Evolutionary conservation across 2,888 invertebrate species (phyloP).

Genomic region (Coelinius sp.): DNA sequence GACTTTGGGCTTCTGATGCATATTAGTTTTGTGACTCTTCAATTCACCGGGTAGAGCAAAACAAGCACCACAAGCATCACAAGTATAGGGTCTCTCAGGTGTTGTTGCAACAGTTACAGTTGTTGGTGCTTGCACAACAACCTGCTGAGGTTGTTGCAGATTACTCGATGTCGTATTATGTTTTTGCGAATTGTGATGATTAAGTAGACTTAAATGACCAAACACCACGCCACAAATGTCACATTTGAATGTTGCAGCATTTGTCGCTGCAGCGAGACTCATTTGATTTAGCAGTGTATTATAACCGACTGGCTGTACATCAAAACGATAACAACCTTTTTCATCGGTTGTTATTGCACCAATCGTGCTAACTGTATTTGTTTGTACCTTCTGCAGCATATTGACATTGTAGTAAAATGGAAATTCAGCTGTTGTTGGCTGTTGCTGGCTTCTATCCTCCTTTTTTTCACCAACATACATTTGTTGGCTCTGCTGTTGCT

Average conservation of each 20-base stretch:
- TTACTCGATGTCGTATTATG: slow-evolving; percentile 74
- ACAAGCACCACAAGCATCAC: slow-evolving; percentile 71
- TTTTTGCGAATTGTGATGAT: slow-evolving; percentile 88
- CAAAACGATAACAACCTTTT: slow-evolving; percentile 72
- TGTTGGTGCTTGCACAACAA: slow-evolving; percentile 70
- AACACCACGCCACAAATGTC: slow-evolving; percentile 91
- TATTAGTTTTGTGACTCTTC: slow-evolving; percentile 71
- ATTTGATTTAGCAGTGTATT: slow-evolving; percentile 90
- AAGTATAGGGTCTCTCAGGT: slow-evolving; percentile 70
- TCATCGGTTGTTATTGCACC: slow-evolving; percentile 70
- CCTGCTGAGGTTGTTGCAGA: slow-evolving; percentile 68
- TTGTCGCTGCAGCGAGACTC: slow-evolving; percentile 78
- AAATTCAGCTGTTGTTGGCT: slow-evolving; percentile 67
- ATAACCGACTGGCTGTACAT: slow-evolving; percentile 77
- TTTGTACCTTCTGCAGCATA: slow-evolving; percentile 72
- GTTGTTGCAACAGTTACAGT: slow-evolving; percentile 69
- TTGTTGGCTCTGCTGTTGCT: slow-evolving; percentile 66
- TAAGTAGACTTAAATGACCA: slow-evolving; percentile 84
- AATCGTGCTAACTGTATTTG: slow-evolving; percentile 69
- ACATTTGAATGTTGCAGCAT: slow-evolving; percentile 88
- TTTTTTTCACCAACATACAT: slow-evolving; percentile 66
- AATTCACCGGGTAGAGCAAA: slow-evolving; percentile 71
- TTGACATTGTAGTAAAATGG: slow-evolving; percentile 73
- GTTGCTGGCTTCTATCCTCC: slow-evolving; percentile 67
- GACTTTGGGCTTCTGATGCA: slow-evolving; percentile 69